Evolutionary conservation across 2,797 vertebrate genomes (phyloP), one percentile per base, ranked within the genome.

Genomic region (Crenuchus spilurus): DNA sequence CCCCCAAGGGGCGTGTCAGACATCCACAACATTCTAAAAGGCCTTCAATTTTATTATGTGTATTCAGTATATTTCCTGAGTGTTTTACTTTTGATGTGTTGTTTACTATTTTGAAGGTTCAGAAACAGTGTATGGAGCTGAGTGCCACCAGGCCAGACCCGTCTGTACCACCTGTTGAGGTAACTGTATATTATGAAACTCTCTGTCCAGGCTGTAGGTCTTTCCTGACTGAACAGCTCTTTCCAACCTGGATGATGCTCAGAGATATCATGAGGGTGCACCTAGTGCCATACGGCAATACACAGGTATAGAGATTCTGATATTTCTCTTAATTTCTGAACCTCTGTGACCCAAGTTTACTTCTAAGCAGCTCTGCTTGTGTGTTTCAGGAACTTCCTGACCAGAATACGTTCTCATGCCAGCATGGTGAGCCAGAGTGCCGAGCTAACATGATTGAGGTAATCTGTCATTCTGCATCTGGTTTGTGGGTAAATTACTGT

Each of bases 211-310:
- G 80, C 0, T 95, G 94, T 83, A 92, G 92, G 0, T 0, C 0
- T 1, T 97, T 97, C 85, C 83, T 98, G 46, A 80, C 83, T 4
- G 0, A 80, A 20, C 79, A 93, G 70, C 92, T 98, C 68, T 96
- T 94, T 76, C 92, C 95, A 0, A 89, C 95, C 0, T 97, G 95
- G 96, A 74, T 87, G 16, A 87, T 97, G 91, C 89, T 97, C 5
- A 0, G 18, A 0, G 87, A 93, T 57, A 93, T 93, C 71, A 89
- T 97, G 79, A 90, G 70, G 0, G 69, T 98, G 81, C 94, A 92
- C 0, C 87, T 98, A 79, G 94, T 98, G 31, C 96, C 96, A 20
- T 98, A 95, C 0, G 94, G 96, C 3, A 97, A 97, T 0, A 88
- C 96, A 0, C n/a, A 93, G 93, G 94, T 95, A 83, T 42, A 20